Evolutionary conservation across 2,797 vertebrate species (phyloP).

Genomic region (Apogon talboti): DNA sequence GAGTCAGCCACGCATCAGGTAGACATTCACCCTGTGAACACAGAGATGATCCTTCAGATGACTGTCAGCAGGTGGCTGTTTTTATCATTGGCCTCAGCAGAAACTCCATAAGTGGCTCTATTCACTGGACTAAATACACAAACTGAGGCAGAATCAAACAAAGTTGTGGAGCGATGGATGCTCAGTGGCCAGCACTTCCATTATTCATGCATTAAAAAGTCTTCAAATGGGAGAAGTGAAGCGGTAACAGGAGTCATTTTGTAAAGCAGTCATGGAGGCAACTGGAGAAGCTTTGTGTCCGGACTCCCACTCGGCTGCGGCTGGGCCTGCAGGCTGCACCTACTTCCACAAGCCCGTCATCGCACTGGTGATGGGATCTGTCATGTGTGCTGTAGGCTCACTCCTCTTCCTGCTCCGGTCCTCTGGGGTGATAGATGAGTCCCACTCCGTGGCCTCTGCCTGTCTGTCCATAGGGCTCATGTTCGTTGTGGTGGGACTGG

Average conservation of each 20-base stretch:
- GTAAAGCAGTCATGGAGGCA: slow-evolving; percentile 43
- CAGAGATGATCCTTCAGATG: slow-evolving; percentile 11
- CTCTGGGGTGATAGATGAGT: slow-evolving; percentile 11
- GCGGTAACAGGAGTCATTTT: background rate
- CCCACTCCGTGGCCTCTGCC: slow-evolving; percentile 61
- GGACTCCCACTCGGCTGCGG: slow-evolving; percentile 7
- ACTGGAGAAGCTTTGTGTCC: slow-evolving; percentile 32
- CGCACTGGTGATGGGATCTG: slow-evolving; percentile 63
- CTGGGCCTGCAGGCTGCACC: slow-evolving; percentile 46
- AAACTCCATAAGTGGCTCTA: background rate
- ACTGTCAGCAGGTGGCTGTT: background rate
- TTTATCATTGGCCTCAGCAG: background rate
- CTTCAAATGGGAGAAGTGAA: slow-evolving; percentile 5
- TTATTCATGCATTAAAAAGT: slow-evolving; percentile 27
- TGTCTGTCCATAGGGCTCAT: slow-evolving; percentile 76
- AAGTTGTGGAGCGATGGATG: background rate
- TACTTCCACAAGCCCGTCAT: slow-evolving; percentile 79
- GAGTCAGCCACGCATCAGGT: slow-evolving; percentile 17
- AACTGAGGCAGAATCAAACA: background rate
- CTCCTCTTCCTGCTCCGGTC: slow-evolving; percentile 68
- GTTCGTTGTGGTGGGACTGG: slow-evolving; percentile 76
- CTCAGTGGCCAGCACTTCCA: background rate
- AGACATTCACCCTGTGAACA: background rate
- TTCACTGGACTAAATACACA: background rate
- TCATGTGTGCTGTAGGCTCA: slow-evolving; percentile 55